Evolutionary conservation across 2,888 invertebrate genomes (phyloP).

Genomic region (Eudemis profundana): DNA sequence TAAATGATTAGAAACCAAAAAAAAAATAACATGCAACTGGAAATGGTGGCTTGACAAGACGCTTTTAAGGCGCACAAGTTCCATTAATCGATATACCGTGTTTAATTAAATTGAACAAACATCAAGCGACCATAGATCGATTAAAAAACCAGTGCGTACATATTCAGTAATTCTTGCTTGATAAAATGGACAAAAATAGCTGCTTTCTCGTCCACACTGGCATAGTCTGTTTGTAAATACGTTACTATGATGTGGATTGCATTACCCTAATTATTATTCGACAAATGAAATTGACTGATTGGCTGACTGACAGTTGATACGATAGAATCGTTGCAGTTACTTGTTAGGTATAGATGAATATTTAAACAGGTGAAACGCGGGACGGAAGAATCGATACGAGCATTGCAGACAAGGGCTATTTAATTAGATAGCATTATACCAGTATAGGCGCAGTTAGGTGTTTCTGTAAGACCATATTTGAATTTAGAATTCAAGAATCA

Average conservation of each 20-base stretch:
- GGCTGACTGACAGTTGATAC: slow-evolving; percentile 10
- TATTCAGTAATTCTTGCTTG: too few species aligned
- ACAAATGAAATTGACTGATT: slow-evolving; percentile 16
- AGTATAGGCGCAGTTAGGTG: slow-evolving; percentile 4
- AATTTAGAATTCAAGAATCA: too few species aligned
- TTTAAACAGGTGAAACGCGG: slow-evolving; percentile 78
- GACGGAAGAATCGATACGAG: slow-evolving; percentile 81
- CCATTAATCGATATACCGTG: not conserved
- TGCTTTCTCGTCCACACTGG: not conserved
- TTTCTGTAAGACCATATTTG: too few species aligned
- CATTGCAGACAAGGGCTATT: slow-evolving; percentile 67
- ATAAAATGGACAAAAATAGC: too few species aligned
- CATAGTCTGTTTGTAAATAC: not conserved
- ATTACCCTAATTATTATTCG: not conserved
- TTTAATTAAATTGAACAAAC: not conserved
- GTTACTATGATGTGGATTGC: not conserved
- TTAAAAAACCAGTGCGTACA: not conserved
- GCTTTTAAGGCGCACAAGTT: too few species aligned
- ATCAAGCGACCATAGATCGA: not conserved
- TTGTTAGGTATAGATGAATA: slow-evolving; percentile 78
- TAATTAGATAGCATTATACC: slow-evolving; percentile 25
- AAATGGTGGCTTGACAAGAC: too few species aligned
- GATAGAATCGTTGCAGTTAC: slow-evolving; percentile 65
- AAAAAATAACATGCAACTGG: too few species aligned
- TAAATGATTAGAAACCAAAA: not conserved